phyloP scores from a whole-genome alignment of 2,113 vertebrate species.

The Myocastor coypus region DNA sequence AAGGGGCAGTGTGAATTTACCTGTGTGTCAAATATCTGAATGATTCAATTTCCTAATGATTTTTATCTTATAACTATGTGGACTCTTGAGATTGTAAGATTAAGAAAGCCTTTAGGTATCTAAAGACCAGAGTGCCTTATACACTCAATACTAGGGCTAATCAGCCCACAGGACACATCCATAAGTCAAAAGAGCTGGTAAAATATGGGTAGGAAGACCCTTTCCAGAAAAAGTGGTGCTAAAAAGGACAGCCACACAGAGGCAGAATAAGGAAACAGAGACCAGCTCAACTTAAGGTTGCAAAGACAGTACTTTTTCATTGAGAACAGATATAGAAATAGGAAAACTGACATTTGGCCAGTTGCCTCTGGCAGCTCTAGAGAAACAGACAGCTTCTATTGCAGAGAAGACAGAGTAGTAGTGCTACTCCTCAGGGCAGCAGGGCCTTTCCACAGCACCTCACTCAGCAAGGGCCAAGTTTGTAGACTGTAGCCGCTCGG shows the following conservation, averaged over 20 bases:
- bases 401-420: no score
- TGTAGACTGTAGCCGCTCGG: no score
- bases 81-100: background rate
- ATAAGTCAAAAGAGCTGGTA: slow-evolving; percentile 10
- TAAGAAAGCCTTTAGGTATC: background rate
- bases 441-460: no score
- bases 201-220: background rate
- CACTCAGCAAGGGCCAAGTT: no score
- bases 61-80: background rate
- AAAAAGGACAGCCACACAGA: background rate
- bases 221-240: background rate
- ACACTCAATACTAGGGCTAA: background rate
- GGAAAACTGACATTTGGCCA: no score
- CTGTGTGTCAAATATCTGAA: background rate
- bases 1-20: background rate
- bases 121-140: background rate
- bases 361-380: no score
- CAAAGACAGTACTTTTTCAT: no score
- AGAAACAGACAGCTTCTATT: no score
- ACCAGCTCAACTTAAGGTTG: background rate
- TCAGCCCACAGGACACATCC: slow-evolving; percentile 37
- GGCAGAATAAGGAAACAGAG: slow-evolving; percentile 26
- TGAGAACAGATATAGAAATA: no score
- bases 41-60: background rate
- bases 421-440: no score